Conservation (phyloP, 2,113 vertebrate species). For the Chitala chitala region DNA sequence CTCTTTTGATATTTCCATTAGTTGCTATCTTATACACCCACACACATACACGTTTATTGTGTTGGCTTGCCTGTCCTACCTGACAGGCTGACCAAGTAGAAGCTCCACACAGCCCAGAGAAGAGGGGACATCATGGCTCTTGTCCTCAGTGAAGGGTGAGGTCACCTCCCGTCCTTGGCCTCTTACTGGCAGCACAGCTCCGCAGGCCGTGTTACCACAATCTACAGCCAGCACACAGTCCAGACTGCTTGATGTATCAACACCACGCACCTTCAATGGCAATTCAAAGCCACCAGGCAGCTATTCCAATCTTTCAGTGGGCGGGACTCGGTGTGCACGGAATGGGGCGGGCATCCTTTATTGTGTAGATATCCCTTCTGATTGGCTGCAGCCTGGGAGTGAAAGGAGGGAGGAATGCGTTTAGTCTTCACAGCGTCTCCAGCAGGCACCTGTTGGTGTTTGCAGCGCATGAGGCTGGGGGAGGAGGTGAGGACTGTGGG, state of each 20-base stretch:
- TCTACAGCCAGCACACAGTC: not conserved
- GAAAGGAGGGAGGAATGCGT: constrained; percentile 52
- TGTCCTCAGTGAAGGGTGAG: not conserved
- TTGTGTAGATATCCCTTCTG: constrained; percentile 36
- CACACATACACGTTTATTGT: not conserved
- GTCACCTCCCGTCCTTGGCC: not conserved
- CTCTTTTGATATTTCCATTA: not conserved
- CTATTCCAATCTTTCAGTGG: constrained; percentile 12
- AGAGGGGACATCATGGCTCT: constrained; percentile 33
- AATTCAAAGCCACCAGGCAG: not conserved
- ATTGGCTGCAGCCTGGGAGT: constrained; percentile 50
- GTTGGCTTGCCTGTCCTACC: constrained; percentile 44
- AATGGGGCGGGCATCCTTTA: constrained; percentile 34
- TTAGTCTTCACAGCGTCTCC: constrained; percentile 49
- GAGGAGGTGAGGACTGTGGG: constrained; percentile 22
- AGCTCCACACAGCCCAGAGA: constrained; percentile 41
- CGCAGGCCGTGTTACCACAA: not conserved
- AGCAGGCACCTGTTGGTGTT: constrained; percentile 64
- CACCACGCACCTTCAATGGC: not conserved
- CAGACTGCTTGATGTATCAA: not conserved
- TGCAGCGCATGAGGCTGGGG: constrained; percentile 24
- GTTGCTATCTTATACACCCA: constrained; percentile 1
- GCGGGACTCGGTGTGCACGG: not conserved
- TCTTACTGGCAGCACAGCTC: not conserved
- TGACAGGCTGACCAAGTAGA: constrained; percentile 41